Conservation (phyloP, 1,140 invertebrate species). For the Lamellibrachia luymesi region DNA sequence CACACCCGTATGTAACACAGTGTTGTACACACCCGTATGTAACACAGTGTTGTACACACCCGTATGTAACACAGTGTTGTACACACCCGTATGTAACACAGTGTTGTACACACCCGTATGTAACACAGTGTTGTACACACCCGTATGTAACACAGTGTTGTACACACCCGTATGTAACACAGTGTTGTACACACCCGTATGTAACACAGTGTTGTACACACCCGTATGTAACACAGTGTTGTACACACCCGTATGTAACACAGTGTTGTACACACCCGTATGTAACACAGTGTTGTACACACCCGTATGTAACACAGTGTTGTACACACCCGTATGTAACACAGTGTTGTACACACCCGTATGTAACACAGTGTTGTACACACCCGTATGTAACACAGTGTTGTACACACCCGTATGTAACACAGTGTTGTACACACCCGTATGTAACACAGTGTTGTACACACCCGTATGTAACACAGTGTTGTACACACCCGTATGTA, state of each 20-base stretch:
- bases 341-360: slow-evolving; percentile 31
- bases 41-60: too few species aligned
- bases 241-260: slow-evolving; percentile 33
- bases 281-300: slow-evolving; percentile 9
- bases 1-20: slow-evolving; percentile 41
- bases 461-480: slow-evolving; percentile 33
- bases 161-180: slow-evolving; percentile 34
- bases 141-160: slow-evolving; percentile 23
- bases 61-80: too few species aligned
- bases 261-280: slow-evolving; percentile 34
- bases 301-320: slow-evolving; percentile 31
- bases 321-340: slow-evolving; percentile 34
- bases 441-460: neutral
- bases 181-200: slow-evolving; percentile 34
- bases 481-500: slow-evolving; percentile 34
- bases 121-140: slow-evolving; percentile 27
- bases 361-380: slow-evolving; percentile 20
- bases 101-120: too few species aligned
- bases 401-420: slow-evolving; percentile 34
- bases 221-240: slow-evolving; percentile 28
- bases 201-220: slow-evolving; percentile 22
- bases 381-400: slow-evolving; percentile 32
- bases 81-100: too few species aligned
- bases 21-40: too few species aligned
- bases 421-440: neutral